Conservation (phyloP, 2,113 vertebrate genomes). For the Atherinomorus stipes region DNA sequence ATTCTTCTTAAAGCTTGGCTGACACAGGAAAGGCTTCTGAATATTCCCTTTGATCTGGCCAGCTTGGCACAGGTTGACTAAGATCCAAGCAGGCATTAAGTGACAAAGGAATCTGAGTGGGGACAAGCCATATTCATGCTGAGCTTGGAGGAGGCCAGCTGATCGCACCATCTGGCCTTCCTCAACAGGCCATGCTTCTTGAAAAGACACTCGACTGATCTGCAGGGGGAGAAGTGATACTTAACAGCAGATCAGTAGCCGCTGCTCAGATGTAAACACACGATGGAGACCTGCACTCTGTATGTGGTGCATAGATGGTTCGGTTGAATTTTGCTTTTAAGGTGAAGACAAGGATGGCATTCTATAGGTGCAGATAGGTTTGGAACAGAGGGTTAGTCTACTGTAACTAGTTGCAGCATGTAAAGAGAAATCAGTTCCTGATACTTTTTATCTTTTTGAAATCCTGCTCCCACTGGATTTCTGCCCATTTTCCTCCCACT, state of each 20-base stretch:
- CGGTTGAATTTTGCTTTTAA: neutral
- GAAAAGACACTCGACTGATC: constrained; percentile 48
- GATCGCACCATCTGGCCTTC: constrained; percentile 67
- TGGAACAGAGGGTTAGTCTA: no score
- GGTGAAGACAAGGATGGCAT: neutral
- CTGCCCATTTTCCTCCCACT: no score
- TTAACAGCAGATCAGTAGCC: neutral
- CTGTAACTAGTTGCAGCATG: no score
- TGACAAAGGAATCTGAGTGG: constrained; percentile 61
- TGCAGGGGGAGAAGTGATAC: constrained; percentile 19
- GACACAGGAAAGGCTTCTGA: constrained; percentile 24
- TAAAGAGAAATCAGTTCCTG: no score
- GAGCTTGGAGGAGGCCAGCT: constrained; percentile 56
- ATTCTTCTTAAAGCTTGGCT: neutral
- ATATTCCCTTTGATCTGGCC: constrained; percentile 65
- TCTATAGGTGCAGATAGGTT: neutral
- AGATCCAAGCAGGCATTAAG: constrained; percentile 51
- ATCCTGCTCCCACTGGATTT: no score
- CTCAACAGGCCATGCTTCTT: constrained; percentile 29
- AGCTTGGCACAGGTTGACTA: constrained; percentile 53
- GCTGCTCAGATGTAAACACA: neutral
- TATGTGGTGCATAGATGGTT: neutral
- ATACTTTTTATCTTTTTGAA: no score
- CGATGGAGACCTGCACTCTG: constrained; percentile 2
- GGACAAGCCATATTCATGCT: constrained; percentile 48